Evolutionary conservation across 2,113 vertebrate species (phyloP), one percentile per base, ranked within the genome.

Genomic region (Paramormyrops kingsleyae): DNA sequence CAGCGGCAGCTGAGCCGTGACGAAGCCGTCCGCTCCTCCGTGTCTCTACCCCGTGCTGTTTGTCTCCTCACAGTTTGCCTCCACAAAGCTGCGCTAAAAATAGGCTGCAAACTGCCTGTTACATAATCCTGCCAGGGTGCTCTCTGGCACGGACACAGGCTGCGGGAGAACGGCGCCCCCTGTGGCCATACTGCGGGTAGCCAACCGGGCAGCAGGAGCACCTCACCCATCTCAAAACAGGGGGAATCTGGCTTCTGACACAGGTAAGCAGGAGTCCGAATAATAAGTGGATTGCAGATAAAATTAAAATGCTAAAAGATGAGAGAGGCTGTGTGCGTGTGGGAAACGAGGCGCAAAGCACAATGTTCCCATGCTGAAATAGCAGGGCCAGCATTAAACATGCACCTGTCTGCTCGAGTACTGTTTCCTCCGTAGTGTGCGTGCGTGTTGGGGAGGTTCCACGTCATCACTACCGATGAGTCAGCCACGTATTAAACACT

Each of bases 21-120:
- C 93, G 90, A 87, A 91, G 89, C 90, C 92, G 92, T 91, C 91
- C 93, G 93, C 85, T 90, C 49, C 93, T 93, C 95, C 93, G 93
- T 91, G 93, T 95, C 94, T 92, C 89, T 88, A 93, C 94, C 93
- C 90, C 91, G 92, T 93, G 91, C 95, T 92, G 92, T 92, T 91
- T 94, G 92, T 94, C 95, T 94, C 94, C 94, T 91, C 44, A 91
- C 95, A 92, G 92, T 92, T 91, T 94, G 92, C 94, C 95, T 94
- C 94, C 94, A 91, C 44, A 91, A 95, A 94, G 94, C 94, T 90
- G 92, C 85, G 92, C 95, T 96, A 96, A 96, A 94, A 96, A 96
- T 96, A 96, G 95, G 92, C 88, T 19, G 92, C 90, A 94, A 94
- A 94, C 95, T 93, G 94, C 93, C 93, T 93, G 94, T 96, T 96